Evolutionary conservation across 2,113 vertebrate species (phyloP).

Genomic region (Bos javanicus): DNA sequence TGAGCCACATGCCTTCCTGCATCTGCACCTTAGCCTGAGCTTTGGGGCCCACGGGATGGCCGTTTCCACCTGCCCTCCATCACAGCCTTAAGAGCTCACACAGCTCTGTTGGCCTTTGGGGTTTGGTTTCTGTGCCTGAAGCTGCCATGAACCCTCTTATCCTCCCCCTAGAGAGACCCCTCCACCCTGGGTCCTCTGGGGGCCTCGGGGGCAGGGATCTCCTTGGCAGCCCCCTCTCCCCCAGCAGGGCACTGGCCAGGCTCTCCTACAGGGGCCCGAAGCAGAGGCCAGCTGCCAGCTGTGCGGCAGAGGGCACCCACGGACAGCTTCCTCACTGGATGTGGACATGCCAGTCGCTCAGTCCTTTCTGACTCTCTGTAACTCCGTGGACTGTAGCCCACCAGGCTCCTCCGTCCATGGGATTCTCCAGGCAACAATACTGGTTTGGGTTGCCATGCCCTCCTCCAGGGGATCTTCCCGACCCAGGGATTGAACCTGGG

Average conservation of each 20-base stretch:
- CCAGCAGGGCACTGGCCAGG: accelerated
- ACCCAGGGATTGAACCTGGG: neutral
- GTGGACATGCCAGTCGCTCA: accelerated
- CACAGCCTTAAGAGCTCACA: accelerated
- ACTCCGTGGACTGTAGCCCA: neutral
- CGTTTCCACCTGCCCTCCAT: accelerated
- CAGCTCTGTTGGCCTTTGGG: neutral
- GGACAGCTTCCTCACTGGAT: accelerated
- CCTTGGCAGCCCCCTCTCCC: accelerated
- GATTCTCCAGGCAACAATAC: neutral
- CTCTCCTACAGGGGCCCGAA: accelerated
- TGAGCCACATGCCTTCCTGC: accelerated
- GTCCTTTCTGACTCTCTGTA: neutral
- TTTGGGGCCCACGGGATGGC: accelerated
- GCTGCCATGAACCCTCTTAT: accelerated
- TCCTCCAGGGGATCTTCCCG: neutral
- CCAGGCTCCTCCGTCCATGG: neutral
- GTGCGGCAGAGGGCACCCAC: slow-evolving; percentile 27
- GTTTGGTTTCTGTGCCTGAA: accelerated
- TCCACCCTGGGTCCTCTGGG: neutral
- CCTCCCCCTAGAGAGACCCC: accelerated
- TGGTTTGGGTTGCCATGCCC: neutral
- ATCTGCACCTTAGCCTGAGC: accelerated
- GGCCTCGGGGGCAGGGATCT: accelerated
- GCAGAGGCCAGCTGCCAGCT: accelerated